These are phyloP conservation scores for Dioctria rufipes DNA, from an alignment of 2,888 invertebrate species.

Conservation along the genomic window DNA sequence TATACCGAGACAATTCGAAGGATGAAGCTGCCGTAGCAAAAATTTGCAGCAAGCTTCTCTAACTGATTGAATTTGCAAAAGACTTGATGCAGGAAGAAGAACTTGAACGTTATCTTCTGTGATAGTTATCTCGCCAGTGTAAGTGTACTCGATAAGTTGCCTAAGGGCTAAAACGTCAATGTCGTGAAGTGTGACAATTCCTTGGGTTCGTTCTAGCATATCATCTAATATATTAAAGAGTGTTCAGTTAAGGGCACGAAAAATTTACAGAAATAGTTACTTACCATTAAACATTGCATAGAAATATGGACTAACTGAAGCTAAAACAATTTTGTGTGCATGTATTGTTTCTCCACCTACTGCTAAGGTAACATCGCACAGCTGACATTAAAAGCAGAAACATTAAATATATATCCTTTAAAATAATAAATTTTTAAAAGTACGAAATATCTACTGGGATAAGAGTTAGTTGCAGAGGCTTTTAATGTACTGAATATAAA, in stretches of 20 bases:
- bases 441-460: too few relatives aligned
- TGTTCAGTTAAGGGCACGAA: not conserved
- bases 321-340: constrained; percentile 82
- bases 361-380: constrained; percentile 76
- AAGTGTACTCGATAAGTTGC: constrained; percentile 81
- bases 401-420: not conserved
- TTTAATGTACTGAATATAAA: too few relatives aligned
- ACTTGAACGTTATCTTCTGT: constrained; percentile 80
- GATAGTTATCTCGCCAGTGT: constrained; percentile 81
- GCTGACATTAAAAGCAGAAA: constrained; percentile 57
- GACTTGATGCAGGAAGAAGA: constrained; percentile 81
- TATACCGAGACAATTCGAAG: constrained; percentile 84
- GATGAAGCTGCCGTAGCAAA: constrained; percentile 81
- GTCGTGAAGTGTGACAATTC: constrained; percentile 69
- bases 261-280: constrained; percentile 55
- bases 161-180: constrained; percentile 77
- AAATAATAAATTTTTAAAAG: too few relatives aligned
- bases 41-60: constrained; percentile 83
- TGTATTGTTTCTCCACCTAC: constrained; percentile 78
- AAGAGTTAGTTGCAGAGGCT: too few relatives aligned
- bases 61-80: constrained; percentile 80
- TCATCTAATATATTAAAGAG: constrained; percentile 65
- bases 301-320: constrained; percentile 84
- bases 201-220: constrained; percentile 71
- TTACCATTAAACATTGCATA: constrained; percentile 76